Evolutionary conservation across 1,140 invertebrate species (phyloP).

Genomic region (Nylanderia fulva): DNA sequence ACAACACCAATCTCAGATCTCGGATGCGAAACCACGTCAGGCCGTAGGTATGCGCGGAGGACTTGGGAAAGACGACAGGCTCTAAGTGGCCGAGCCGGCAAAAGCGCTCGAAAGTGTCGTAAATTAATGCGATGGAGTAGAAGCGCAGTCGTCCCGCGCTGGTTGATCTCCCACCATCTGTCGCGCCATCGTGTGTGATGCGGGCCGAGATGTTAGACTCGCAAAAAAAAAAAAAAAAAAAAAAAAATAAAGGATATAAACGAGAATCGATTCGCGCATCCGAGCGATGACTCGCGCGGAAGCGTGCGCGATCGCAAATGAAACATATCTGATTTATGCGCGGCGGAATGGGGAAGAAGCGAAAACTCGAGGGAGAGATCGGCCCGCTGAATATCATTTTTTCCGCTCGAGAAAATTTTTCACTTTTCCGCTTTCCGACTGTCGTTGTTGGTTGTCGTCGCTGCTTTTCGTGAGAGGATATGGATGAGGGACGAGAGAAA

Average conservation of each 20-base stretch:
- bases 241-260: slow-evolving; percentile 60
- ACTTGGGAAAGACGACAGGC: neutral
- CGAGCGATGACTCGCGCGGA: slow-evolving; percentile 70
- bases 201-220: slow-evolving; percentile 26
- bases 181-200: neutral
- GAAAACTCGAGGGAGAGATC: slow-evolving; percentile 27
- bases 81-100: slow-evolving; percentile 55
- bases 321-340: slow-evolving; percentile 76
- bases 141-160: slow-evolving; percentile 44
- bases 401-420: slow-evolving; percentile 74
- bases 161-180: slow-evolving; percentile 13
- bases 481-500: neutral
- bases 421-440: slow-evolving; percentile 69
- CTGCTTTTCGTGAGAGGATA: slow-evolving; percentile 57
- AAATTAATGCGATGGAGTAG: slow-evolving; percentile 71
- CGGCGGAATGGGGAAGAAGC: slow-evolving; percentile 27
- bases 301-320: slow-evolving; percentile 69
- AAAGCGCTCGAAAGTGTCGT: slow-evolving; percentile 68
- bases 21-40: slow-evolving; percentile 54
- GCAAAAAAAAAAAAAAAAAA: neutral
- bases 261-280: slow-evolving; percentile 66
- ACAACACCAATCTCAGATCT: slow-evolving; percentile 37
- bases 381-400: slow-evolving; percentile 76
- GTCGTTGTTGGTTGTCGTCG: slow-evolving; percentile 38
- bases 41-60: slow-evolving; percentile 61